A percentile compares a stretch with the other conserved stretches of the same genome.
Evolutionary conservation across 2,888 invertebrate genomes (phyloP).

Genomic region (Ernsta delagoae): DNA sequence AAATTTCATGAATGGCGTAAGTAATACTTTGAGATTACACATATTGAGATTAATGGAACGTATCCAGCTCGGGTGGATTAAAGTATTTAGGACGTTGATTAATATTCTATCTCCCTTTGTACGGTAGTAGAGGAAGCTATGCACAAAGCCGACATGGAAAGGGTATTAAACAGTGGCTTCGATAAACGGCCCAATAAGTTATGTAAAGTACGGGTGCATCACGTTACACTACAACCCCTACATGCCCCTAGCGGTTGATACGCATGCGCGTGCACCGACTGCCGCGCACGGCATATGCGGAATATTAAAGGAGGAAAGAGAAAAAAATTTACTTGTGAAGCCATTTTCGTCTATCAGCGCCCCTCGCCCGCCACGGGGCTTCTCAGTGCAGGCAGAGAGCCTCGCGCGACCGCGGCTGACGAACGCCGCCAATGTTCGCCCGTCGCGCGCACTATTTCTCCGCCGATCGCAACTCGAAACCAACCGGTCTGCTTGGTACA

Average conservation of each 20-base stretch:
- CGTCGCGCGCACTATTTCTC: constrained; percentile 32
- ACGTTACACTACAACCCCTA: constrained; percentile 81
- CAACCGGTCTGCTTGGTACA: constrained; percentile 63
- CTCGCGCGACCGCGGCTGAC: constrained; percentile 65
- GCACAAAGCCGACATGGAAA: constrained; percentile 78
- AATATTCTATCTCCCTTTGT: constrained; percentile 64
- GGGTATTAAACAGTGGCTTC: constrained; percentile 81
- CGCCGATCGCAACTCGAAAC: constrained; percentile 42
- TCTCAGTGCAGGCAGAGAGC: constrained; percentile 72
- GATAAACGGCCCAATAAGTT: constrained; percentile 82
- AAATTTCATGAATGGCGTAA: constrained; percentile 37
- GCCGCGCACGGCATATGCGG: constrained; percentile 83
- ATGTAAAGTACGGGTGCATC: constrained; percentile 84
- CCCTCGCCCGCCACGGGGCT: constrained; percentile 76
- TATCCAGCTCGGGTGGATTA: constrained; percentile 56
- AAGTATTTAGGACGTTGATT: constrained; percentile 70
- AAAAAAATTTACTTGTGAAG: constrained; percentile 85
- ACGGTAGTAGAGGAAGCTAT: constrained; percentile 65
- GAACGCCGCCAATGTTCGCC: constrained; percentile 53
- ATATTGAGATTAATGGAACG: constrained; percentile 70
- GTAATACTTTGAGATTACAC: constrained; percentile 40
- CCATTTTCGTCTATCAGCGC: constrained; percentile 83
- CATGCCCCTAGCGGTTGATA: constrained; percentile 63
- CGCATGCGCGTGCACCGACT: constrained; percentile 81
- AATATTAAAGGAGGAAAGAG: constrained; percentile 85